Evolutionary conservation across 2,888 invertebrate genomes (phyloP).

Genomic region (Melinaea menophilus): DNA sequence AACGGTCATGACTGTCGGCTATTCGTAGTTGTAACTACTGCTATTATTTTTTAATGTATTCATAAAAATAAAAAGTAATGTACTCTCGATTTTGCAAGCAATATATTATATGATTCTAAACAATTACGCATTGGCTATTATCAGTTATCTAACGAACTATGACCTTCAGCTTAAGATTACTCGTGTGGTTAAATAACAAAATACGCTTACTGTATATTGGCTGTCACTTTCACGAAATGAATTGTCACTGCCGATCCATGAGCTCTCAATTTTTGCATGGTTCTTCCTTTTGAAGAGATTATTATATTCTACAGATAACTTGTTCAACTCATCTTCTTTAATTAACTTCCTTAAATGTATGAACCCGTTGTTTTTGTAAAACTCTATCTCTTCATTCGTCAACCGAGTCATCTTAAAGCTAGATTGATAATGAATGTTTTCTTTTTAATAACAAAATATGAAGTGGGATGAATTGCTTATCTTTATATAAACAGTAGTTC

Average conservation of each 20-base stretch:
- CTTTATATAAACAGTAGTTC: too few species aligned
- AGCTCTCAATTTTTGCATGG: slow-evolving; percentile 69
- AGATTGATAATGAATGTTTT: neutral
- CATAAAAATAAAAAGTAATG: too few species aligned
- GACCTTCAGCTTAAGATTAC: neutral
- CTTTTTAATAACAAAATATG: too few species aligned
- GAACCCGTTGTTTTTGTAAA: slow-evolving; percentile 75
- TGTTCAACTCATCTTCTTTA: slow-evolving; percentile 57
- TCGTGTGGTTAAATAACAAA: neutral
- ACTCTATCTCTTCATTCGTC: slow-evolving; percentile 64
- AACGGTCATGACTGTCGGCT: too few species aligned
- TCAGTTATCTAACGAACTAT: neutral
- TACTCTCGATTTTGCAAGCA: too few species aligned
- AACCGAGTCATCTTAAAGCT: slow-evolving; percentile 48
- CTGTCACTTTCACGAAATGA: slow-evolving; percentile 46
- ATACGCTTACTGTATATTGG: slow-evolving; percentile 44
- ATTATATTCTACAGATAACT: slow-evolving; percentile 70
- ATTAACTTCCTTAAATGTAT: slow-evolving; percentile 68
- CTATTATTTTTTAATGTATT: too few species aligned
- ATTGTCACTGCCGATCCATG: slow-evolving; percentile 73
- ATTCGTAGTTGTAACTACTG: too few species aligned
- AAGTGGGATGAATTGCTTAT: too few species aligned
- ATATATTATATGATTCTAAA: too few species aligned
- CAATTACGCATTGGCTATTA: neutral
- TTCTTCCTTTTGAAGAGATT: slow-evolving; percentile 71